Base-by-base conservation (phyloP, 2,888 invertebrate genomes). In the Tetheella fluctuosa region DNA sequence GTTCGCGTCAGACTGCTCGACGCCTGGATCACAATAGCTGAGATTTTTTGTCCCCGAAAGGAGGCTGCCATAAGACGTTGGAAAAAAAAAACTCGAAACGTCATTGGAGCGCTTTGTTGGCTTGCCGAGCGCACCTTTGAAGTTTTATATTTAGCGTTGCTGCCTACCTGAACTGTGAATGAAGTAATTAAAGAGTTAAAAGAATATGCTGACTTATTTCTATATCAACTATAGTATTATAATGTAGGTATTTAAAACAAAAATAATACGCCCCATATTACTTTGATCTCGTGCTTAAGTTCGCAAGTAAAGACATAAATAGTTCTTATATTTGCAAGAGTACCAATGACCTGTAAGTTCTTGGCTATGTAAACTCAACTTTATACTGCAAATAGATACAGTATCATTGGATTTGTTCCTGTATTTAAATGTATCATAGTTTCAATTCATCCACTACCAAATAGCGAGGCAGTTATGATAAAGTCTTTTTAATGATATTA, bases 1-100 rank as follows among this genome's bases (percentile, higher is more conserved):
- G 82, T 73, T 69, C 77, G 81, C 66, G 76, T 83, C 91, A 92
- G 92, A 92, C 92, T 81, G 92, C 91, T 83, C 90, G 92, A 84
- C 92, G 92, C 91, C 88, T 87, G 75, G 71, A 80, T 74, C 80
- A 91, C 91, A 91, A 91, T 89, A 81, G 89, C 81, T 73, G 74
- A 79, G 81, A 90, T 90, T 84, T 87, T 87, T 80, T 84, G 79
- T 77, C 83, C 81, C 79, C 80, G 77, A 79, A 80, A 77, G 81
- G 86, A 85, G 78, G 83, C 81, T 79, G 76, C 77, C 82, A 77
- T 79, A 77, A 83, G 83, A 77, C 77, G 77, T 74, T 81, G 39
- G 17, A 20, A n/a, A 84, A 81, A 86, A 88, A 90, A 89, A 70
- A 65, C 76, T 77, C 80, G 84, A 84, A 81, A 86, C 86, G 77